These are phyloP conservation scores for Gryllus bimaculatus DNA, from an alignment of 1,140 invertebrate genomes.

Conservation along the genomic window DNA sequence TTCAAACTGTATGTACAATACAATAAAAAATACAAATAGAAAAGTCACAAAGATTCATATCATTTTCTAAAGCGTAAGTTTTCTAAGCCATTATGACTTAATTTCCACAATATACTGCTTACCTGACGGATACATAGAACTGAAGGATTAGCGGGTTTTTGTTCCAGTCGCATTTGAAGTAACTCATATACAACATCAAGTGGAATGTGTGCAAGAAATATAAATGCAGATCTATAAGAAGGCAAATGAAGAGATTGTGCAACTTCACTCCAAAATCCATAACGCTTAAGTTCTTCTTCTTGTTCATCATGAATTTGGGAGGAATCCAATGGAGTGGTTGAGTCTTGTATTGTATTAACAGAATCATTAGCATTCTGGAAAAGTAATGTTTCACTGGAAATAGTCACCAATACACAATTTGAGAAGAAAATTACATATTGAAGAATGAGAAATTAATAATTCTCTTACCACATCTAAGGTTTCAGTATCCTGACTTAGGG, in stretches of 20 bases:
- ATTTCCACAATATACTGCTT: slow-evolving; percentile 11
- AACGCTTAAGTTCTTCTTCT: slow-evolving; percentile 43
- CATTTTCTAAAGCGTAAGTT: no score
- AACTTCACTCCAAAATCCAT: slow-evolving; percentile 71
- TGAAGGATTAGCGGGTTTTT: slow-evolving; percentile 72
- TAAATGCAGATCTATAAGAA: slow-evolving; percentile 66
- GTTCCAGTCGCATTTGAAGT: slow-evolving; percentile 69
- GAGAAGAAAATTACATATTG: no score
- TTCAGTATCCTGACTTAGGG: background rate
- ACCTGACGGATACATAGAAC: slow-evolving; percentile 72
- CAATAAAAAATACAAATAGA: no score
- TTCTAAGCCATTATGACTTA: no score
- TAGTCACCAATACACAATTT: no score
- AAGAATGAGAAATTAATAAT: background rate
- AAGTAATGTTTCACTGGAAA: slow-evolving; percentile 21
- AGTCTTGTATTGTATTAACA: background rate
- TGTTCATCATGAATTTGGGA: slow-evolving; percentile 30
- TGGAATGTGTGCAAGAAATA: slow-evolving; percentile 74
- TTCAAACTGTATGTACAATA: no score
- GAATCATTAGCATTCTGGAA: slow-evolving; percentile 1
- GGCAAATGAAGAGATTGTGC: slow-evolving; percentile 64
- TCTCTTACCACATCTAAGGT: slow-evolving; percentile 12
- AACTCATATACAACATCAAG: slow-evolving; percentile 84
- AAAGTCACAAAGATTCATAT: background rate
- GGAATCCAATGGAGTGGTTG: background rate